Evolutionary conservation across 2,113 vertebrate genomes (phyloP), one percentile per base, ranked within the genome.

Genomic region (Paradoxurus hermaphroditus): DNA sequence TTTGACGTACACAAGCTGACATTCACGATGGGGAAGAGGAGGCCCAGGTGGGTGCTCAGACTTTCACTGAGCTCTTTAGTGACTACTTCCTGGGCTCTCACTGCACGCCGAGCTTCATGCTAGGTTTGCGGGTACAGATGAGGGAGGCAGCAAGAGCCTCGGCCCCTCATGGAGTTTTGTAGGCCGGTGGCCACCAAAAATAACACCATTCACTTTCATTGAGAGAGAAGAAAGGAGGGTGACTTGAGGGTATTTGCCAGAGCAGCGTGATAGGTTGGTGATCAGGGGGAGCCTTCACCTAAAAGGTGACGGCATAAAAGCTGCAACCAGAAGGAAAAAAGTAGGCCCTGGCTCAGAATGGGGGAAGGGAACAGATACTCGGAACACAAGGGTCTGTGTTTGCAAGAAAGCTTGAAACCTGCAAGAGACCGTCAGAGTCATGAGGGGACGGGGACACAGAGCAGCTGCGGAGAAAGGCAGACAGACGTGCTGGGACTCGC

Each of bases 1-100:
- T 67, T 7, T 29, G 93, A 93, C 87, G 72, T 51, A 93, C 79
- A 41, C 56, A 29, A 12, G 51, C 59, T 79, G 93, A 79, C 93
- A 59, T 75, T 77, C 49, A 75, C 3, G 0, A 29, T 34, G 9
- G 53, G 82, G 87, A 79, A 29, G 79, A 75, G 65, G 72, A 44
- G 51, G 88, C 75, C 51, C 14, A 2, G 56, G 36, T 7, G n/a
- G 27, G 62, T 4, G 62, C 62, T 84, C 15, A 93, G 70, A 31
- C 73, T 68, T 23, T 29, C 65, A 31, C 0, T 19, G 63, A 46
- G 70, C 4, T 82, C 51, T 41, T 91, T 53, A 0, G 3, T 49
- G 81, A 70, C 25, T 14, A 27, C 29, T 29, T 29, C 16, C 1
- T 51, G 81, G 53, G 27, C 41, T 56, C 77, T 70, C 44, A 11